Percentiles rank a stretch among this genome's conserved stretches.
Conservation (phyloP, 2,113 vertebrate species). For the Corvus hawaiiensis region DNA sequence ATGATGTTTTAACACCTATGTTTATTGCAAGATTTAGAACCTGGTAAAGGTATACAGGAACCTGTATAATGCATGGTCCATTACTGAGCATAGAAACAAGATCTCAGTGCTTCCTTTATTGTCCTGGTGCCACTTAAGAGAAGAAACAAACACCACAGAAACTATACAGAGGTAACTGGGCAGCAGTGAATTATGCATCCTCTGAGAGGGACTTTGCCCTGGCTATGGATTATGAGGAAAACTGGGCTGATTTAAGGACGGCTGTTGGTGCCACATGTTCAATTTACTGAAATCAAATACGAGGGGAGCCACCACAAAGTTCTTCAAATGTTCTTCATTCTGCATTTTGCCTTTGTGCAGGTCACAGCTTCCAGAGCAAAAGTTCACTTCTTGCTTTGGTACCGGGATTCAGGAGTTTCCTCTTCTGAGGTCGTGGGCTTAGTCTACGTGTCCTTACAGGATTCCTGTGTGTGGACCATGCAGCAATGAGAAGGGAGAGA, state of each 20-base stretch:
- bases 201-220: not conserved
- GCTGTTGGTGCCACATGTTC: not conserved
- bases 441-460: not conserved
- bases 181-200: not conserved
- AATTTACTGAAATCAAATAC: not conserved
- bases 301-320: not conserved
- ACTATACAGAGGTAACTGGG: not conserved
- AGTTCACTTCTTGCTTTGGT: not conserved
- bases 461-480: not conserved
- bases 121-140: not conserved
- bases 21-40: constrained; percentile 44
- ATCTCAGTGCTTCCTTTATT: not conserved
- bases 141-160: not conserved
- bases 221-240: not conserved
- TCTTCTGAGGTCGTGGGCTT: not conserved
- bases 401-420: not conserved
- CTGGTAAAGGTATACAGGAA: not conserved
- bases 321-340: not conserved
- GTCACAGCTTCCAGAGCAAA: not conserved
- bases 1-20: not conserved
- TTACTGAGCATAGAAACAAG: not conserved
- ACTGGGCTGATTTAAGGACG: not conserved
- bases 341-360: not conserved
- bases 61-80: not conserved
- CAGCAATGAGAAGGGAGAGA: not conserved